Base-by-base conservation (phyloP, 2,113 vertebrate species). In the Illadopsis cleaveri region DNA sequence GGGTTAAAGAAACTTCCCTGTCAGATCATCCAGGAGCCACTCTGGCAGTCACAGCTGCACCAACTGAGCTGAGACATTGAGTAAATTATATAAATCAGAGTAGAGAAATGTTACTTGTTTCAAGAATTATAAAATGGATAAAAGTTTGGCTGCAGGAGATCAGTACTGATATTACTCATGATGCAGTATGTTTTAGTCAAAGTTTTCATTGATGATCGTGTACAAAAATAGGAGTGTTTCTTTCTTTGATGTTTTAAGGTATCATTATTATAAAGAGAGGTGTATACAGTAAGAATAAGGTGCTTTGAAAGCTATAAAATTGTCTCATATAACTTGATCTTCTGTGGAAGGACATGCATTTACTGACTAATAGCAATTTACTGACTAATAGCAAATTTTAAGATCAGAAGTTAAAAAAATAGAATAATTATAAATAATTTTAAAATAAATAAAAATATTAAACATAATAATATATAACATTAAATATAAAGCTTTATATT, bases 21-120 rank as follows among this genome's bases (percentile, higher is more conserved):
- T 50, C 14, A 0, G 0, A 16, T 12, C 27, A 50, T 37, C 37
- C 33, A 65, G 27, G 27, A 65, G 35, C 31, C 21, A 37, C 22
- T 58, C 37, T 33, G 37, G 23, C 6, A 81, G 51, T 44, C 44
- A 58, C 19, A 51, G 8, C 33, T 5, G 13, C 37, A 51, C 7
- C 23, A 30, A 15, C 15, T 38, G 33, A 38, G 28, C 37, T 51
- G 37, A 7, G 10, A 27, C 22, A 17, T 1, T 31, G 28, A 28
- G 6, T 44, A 75, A 69, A 45, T n/a, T 13, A 27, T 16, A 24
- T 60, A 73, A 45, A 15, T 33, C 22, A 51, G 31, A 57, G 8
- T 16, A 23, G 7, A 61, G 11, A n/a, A 48, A 61, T 37, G 6
- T 42, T 16, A 30, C 8, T 56, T 90, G 15, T 35, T 84, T 77